Evolutionary conservation across 2,113 vertebrate species (phyloP), one percentile per base, ranked within the genome.

Genomic region (Castor canadensis): DNA sequence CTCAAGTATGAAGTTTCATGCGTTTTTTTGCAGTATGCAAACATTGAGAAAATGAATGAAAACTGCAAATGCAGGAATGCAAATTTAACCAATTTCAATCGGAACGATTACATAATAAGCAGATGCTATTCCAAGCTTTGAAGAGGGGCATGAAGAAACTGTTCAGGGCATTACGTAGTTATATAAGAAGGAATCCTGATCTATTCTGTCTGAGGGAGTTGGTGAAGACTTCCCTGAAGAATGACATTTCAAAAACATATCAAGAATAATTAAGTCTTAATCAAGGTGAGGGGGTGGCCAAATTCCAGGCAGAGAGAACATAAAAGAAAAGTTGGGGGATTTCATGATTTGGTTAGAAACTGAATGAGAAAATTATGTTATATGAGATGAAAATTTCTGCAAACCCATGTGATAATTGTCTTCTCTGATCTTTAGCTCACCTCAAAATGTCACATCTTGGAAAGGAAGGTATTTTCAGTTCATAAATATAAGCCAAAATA

Each of bases 171-270:
- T 56, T 30, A 54, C 5, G 3, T 6, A 20, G 32, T 93, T 80
- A 43, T 26, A 2, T 90, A 90, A 93, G 17, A 76, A 32, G 60
- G 28, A 64, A 82, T 35, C 11, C 7, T 89, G 15, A 71, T 71
- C 38, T 82, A 1, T 56, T 92, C 45, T 81, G 1, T 54, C 28
- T 67, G 43, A 91, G 35, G 45, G 40, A 40, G 81, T 81, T 87
- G 38, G 16, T 0, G 38, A 87, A 93, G 32, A 76, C 43, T 75
- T 87, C 8, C 1, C 17, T 93, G 43, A 93, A 75, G 47, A 93
- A 35, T 62, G 93, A 71, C 86, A 87, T 82, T 82, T 93, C 43
- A 81, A 81, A 93, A 87, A 90, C n/a, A 54, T 77, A 62, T 83
- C 75, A 72, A 52, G 69, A 77, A 85, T 72, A 83, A 84, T 66